Percentiles rank a stretch among this genome's conserved stretches.
Evolutionary conservation across 2,113 vertebrate genomes (phyloP).

Genomic region (Tor tambroides): DNA sequence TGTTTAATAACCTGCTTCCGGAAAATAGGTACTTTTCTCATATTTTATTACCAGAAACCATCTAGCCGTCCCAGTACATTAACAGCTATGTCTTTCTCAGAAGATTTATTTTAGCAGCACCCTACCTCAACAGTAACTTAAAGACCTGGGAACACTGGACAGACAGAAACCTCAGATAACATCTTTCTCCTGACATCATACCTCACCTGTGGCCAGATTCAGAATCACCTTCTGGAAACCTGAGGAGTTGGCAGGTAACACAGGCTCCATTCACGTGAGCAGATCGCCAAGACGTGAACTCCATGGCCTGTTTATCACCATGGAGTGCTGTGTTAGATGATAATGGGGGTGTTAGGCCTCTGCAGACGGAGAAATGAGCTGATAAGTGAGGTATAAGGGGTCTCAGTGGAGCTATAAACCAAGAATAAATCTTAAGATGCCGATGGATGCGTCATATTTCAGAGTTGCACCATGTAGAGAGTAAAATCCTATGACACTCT

Average conservation of each 20-base stretch:
- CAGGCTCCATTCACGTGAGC: slow-evolving; percentile 24
- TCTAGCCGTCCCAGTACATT: not conserved
- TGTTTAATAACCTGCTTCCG: not conserved
- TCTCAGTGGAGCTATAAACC: slow-evolving; percentile 41
- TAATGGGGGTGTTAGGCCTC: slow-evolving; percentile 38
- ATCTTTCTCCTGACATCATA: slow-evolving; percentile 24
- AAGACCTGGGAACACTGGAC: slow-evolving; percentile 4
- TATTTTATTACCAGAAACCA: slow-evolving; percentile 37
- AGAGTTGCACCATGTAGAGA: slow-evolving; percentile 32
- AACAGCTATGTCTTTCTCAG: not conserved
- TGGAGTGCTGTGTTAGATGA: slow-evolving; percentile 10
- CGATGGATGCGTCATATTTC: slow-evolving; percentile 42
- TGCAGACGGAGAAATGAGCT: slow-evolving; percentile 41
- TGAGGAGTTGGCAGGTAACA: slow-evolving; percentile 30
- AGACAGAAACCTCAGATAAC: slow-evolving; percentile 16
- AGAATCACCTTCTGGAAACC: slow-evolving; percentile 2
- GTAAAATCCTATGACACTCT: slow-evolving; percentile 1
- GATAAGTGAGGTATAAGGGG: slow-evolving; percentile 45
- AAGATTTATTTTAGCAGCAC: slow-evolving; percentile 5
- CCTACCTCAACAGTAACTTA: slow-evolving; percentile 8
- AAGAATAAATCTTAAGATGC: slow-evolving; percentile 36
- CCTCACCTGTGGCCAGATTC: slow-evolving; percentile 13
- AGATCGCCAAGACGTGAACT: slow-evolving; percentile 23
- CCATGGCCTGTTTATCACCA: slow-evolving; percentile 31
- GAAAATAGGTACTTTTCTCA: not conserved